Percentiles rank a stretch among this genome's conserved stretches.
Evolutionary conservation across 2,888 invertebrate species (phyloP).

Genomic region (Metalampra italica): DNA sequence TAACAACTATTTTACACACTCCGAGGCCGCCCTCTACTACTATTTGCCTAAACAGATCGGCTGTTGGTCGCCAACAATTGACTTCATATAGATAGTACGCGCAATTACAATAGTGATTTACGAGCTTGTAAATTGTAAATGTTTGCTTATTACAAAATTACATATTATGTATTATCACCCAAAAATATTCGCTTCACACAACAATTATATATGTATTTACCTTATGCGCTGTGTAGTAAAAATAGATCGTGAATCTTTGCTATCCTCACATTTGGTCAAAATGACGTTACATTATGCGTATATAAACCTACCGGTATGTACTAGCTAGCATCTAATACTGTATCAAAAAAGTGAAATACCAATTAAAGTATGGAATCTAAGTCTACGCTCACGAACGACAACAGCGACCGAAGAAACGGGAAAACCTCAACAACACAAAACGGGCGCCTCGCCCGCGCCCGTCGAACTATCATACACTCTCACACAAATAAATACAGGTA

Average conservation of each 20-base stretch:
- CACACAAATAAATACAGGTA: conserved; percentile 50
- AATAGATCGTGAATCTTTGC: conserved; percentile 47
- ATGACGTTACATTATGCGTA: conserved; percentile 22
- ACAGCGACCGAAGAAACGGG: conserved; percentile 18
- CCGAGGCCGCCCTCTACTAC: conserved; percentile 24
- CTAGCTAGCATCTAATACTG: conserved; percentile 45
- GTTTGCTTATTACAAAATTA: conserved; percentile 64
- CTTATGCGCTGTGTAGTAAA: conserved; percentile 51
- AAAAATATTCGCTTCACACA: conserved; percentile 52
- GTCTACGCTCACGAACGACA: conserved; percentile 17
- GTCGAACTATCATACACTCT: conserved; percentile 40
- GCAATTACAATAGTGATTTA: conserved; percentile 73
- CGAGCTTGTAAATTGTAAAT: conserved; percentile 64
- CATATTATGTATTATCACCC: conserved; percentile 55
- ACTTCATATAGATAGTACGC: conserved; percentile 57
- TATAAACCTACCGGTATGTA: conserved; percentile 17
- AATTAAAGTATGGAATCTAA: conserved; percentile 10
- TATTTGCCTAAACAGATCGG: conserved; percentile 21
- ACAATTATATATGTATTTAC: conserved; percentile 34
- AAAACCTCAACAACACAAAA: conserved; percentile 23
- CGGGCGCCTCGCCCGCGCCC: conserved; percentile 21
- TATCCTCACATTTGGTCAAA: conserved; percentile 43
- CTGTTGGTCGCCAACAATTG: conserved; percentile 48
- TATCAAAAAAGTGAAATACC: conserved; percentile 17
- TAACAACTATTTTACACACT: conserved; percentile 21